Percentiles rank a stretch among this genome's conserved stretches.
phyloP scores from a whole-genome alignment of 2,113 vertebrate genomes.

The Prochilodus magdalenae region DNA sequence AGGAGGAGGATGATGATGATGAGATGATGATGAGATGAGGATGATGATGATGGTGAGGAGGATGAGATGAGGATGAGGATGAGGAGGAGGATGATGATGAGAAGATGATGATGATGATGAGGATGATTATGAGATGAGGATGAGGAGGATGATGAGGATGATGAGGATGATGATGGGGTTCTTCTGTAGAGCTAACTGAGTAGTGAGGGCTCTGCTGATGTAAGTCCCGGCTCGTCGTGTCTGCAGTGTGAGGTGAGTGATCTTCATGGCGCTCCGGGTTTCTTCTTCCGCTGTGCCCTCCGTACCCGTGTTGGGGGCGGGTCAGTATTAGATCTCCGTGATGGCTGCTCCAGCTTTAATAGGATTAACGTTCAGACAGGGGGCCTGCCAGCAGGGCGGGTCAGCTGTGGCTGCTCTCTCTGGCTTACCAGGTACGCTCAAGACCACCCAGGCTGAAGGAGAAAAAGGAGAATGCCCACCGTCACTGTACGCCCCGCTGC shows the following conservation, averaged over 20 bases:
- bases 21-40: too few species aligned
- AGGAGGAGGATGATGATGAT: too few species aligned
- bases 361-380: conserved; percentile 48
- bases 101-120: too few species aligned
- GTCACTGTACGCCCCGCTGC: not conserved
- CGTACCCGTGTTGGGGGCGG: not conserved
- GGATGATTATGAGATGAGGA: too few species aligned
- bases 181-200: too few species aligned
- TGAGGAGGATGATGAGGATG: too few species aligned
- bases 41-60: too few species aligned
- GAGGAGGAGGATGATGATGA: too few species aligned
- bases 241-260: not conserved
- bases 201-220: too few species aligned
- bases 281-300: not conserved
- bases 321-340: conserved; percentile 41
- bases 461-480: not conserved
- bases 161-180: too few species aligned
- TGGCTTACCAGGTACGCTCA: conserved; percentile 36
- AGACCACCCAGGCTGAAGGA: conserved; percentile 11
- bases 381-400: conserved; percentile 17
- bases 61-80: too few species aligned
- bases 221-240: not conserved
- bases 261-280: conserved; percentile 1
- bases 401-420: not conserved
- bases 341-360: conserved; percentile 53